Base-by-base conservation (phyloP, 1,140 invertebrate species). In the Monomorium pharaonis region DNA sequence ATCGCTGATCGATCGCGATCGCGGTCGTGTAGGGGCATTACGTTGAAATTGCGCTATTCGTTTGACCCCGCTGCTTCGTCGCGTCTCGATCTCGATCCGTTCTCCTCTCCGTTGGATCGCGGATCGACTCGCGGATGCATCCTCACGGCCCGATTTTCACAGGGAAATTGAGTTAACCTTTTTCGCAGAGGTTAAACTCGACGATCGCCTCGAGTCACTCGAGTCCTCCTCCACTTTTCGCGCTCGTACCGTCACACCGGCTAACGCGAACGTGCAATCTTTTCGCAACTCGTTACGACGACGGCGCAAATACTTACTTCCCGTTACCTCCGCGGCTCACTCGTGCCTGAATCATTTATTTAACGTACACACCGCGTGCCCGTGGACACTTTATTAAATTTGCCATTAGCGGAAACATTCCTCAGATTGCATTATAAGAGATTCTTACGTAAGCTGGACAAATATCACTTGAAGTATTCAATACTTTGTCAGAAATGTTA, bases 31-130 rank as follows among this genome's bases (percentile, higher is more conserved):
- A 78, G 37, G 67, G 80, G 70, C 85, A 87, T 90, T 90, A 90
- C 84, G 85, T 60, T 89, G 88, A 92, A 90, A 92, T 92, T 91
- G 91, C 90, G 84, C 91, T 91, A 91, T 91, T 83, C 91, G 88
- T 91, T 91, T 91, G 90, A 91, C 91, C 90, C 74, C 77, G 58
- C 74, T 58, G 87, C 88, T 67, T 54, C 74, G 72, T 87, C 80
- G 78, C 65, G 72, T 81, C 78, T 90, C 86, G 85, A 90, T 89
- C 85, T 88, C 88, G 65, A 51, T 86, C 72, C 83, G 51, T 37
- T 84, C 86, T 74, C 78, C 81, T 85, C 84, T 69, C n/a, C 18
- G 69, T 56, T 74, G 83, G 67, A n/a, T n/a, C 56, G 30, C 14
- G 49, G 70, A 49, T 67, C 63, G 56, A 47, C 54, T 76, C 49